Percentiles rank a stretch among this genome's conserved stretches.
Conservation (phyloP, 2,113 vertebrate genomes). For the Rhinolophus ferrumequinum region DNA sequence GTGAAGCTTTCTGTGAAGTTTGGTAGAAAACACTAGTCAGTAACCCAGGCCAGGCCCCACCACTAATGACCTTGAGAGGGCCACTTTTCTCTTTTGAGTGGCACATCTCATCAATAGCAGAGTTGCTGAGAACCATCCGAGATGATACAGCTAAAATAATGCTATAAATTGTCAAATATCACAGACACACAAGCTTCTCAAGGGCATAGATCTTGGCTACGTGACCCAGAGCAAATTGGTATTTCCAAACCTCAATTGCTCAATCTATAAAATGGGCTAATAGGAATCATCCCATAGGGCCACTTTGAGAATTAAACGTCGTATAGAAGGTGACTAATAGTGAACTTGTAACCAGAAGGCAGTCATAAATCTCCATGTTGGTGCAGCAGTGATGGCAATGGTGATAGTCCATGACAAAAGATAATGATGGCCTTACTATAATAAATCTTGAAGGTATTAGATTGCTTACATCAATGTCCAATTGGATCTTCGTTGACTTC, state of each 20-base stretch:
- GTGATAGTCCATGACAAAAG: neutral
- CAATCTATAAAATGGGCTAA: neutral
- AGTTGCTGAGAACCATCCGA: neutral
- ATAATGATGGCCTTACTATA: neutral
- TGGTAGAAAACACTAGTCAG: neutral
- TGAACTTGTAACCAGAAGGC: neutral
- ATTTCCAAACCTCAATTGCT: conserved; percentile 24
- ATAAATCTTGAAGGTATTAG: neutral
- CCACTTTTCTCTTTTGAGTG: neutral
- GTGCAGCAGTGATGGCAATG: neutral
- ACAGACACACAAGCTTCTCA: too few species aligned
- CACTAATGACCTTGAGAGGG: neutral
- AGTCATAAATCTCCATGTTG: neutral
- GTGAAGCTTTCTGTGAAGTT: neutral
- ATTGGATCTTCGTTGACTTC: neutral
- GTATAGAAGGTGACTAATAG: neutral
- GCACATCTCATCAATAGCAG: neutral
- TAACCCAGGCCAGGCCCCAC: neutral
- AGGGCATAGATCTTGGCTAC: neutral
- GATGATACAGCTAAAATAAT: neutral
- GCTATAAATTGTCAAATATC: neutral
- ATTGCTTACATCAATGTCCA: neutral
- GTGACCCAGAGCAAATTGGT: neutral
- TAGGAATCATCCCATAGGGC: neutral
- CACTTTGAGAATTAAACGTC: neutral